Percentiles rank a stretch among this genome's conserved stretches.
Conservation (phyloP, 2,797 vertebrate genomes). For the Pelobates cultripes region DNA sequence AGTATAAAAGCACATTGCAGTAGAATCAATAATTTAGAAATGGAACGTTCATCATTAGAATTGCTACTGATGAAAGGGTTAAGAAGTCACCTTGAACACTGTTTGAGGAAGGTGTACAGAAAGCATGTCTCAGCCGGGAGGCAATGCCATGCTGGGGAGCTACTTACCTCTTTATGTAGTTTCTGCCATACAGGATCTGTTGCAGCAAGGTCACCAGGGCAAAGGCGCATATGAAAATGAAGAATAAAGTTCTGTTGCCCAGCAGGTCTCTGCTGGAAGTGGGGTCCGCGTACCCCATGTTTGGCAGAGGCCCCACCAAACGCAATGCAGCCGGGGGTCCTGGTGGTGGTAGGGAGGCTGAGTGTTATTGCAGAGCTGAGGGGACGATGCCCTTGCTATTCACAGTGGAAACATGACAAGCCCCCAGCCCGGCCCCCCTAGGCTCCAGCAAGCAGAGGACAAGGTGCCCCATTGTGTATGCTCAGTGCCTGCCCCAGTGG, state of each 20-base stretch:
- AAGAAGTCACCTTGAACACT: too few relatives aligned
- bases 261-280: conserved; percentile 88
- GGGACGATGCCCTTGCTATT: conserved; percentile 56
- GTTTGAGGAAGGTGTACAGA: too few relatives aligned
- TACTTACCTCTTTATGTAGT: conserved; percentile 95
- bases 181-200: conserved; percentile 95
- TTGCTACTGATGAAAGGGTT: too few relatives aligned
- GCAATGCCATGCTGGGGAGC: conserved; percentile 28
- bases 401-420: not conserved
- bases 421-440: conserved; percentile 20
- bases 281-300: conserved; percentile 93
- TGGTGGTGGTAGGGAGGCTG: not conserved
- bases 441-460: conserved; percentile 50
- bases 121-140: too few relatives aligned
- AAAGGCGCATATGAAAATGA: conserved; percentile 98
- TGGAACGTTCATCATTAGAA: too few relatives aligned
- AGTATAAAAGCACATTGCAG: too few relatives aligned
- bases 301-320: conserved; percentile 14
- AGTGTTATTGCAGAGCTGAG: conserved; percentile 58
- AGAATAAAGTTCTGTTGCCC: conserved; percentile 94
- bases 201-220: conserved; percentile 95
- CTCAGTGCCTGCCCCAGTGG: conserved; percentile 37
- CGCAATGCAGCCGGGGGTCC: conserved; percentile 14
- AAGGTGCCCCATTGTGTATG: conserved; percentile 59
- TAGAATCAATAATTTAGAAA: too few relatives aligned